phyloP scores from a whole-genome alignment of 2,797 vertebrate genomes.

The Eospalax fontanierii region DNA sequence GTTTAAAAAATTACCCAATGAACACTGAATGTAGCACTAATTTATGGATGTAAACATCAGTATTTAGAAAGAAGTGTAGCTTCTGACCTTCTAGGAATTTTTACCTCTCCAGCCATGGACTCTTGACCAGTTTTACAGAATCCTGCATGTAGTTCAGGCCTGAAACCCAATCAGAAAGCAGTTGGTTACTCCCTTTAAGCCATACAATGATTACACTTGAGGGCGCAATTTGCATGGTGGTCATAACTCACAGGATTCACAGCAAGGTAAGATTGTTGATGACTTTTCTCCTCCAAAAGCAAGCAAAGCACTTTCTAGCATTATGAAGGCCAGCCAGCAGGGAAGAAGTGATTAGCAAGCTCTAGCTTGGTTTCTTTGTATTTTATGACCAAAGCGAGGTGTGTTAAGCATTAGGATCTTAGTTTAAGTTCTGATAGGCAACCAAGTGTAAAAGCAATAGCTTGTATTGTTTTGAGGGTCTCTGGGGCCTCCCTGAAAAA shows the following conservation, averaged over 20 bases:
- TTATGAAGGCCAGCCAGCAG: not conserved
- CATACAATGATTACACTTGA: not conserved
- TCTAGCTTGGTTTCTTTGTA: not conserved
- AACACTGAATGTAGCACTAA: no score
- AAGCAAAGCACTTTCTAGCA: not conserved
- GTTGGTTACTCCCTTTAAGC: not conserved
- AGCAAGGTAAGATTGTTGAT: not conserved
- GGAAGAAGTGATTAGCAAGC: no score
- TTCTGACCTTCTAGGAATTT: not conserved
- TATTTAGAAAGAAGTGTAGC: not conserved
- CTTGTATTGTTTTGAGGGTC: no score
- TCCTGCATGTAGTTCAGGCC: no score
- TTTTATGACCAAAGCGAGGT: not conserved
- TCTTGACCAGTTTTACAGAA: not conserved
- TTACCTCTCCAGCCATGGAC: not conserved
- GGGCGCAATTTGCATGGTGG: no score
- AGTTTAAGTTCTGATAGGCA: not conserved
- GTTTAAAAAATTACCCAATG: not conserved
- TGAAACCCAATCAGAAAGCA: not conserved
- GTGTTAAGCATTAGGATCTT: not conserved
- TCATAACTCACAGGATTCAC: no score
- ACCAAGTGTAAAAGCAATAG: not conserved
- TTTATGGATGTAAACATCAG: not conserved
- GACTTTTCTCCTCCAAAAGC: not conserved
- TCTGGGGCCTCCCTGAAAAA: not conserved